Base-by-base conservation (phyloP, 2,113 vertebrate species). In the Melanerpes formicivorus region DNA sequence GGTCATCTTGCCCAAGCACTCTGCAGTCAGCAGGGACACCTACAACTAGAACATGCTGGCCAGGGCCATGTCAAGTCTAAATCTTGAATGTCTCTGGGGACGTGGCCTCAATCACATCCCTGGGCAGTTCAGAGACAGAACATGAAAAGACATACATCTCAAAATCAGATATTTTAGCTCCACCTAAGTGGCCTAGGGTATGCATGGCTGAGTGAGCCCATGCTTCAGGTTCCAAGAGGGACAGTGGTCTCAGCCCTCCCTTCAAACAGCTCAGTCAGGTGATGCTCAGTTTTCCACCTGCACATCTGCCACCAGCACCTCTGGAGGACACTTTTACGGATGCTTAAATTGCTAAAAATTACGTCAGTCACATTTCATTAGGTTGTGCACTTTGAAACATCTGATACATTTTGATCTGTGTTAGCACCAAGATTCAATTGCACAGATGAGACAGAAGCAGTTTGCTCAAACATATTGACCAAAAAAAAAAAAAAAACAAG, bases 301-400 rank as follows among this genome's bases (percentile, higher is more conserved):
- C 34, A 26, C 1, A 1, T 37, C 60, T 92, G 42, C 42, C 65
- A 83, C 42, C 32, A 60, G 15, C 48, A 56, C 6, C 11, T 27
- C 56, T 25, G 15, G 50, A 82, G 77, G 42, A 73, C 44, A 64
- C 15, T 72, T 84, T n/a, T 14, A n/a, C 65, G 26, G 19, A 25
- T 82, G 26, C 54, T 74, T 77, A 94, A 91, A 80, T 82, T 84
- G 50, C 30, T 84, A 66, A 91, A 84, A 91, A 86, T 87, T 81
- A 90, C 37, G 19, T 44, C 79, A 84, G 79, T 79, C 84, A 77
- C 71, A 84, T 74, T 85, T 82, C 59, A 83, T 80, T 95, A 87
- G 62, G 22, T 15, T 83, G 27, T 58, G 77, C 4, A 9, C 18
- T 40, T 10, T 44, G 62, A 80, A 93, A n/a, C 9, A 13, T 58